phyloP scores from a whole-genome alignment of 2,888 invertebrate genomes.

The Orthonychiurus folsomi region DNA sequence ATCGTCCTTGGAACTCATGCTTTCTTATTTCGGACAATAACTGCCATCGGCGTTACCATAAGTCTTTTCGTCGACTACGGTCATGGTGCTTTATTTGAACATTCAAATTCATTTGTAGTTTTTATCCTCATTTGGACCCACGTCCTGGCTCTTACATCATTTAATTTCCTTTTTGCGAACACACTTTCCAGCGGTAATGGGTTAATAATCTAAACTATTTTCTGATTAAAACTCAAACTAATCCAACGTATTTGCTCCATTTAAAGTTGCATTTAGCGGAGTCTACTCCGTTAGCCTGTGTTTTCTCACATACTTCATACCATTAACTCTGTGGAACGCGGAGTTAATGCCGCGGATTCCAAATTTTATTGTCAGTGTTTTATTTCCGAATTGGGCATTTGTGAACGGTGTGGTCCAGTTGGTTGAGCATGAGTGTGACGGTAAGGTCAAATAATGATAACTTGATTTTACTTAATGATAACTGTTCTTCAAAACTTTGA shows the following conservation, averaged over 20 bases:
- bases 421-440: constrained; percentile 26
- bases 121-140: constrained; percentile 20
- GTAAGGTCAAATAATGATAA: constrained; percentile 15
- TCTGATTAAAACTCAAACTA: no score
- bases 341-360: constrained; percentile 3
- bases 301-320: not conserved
- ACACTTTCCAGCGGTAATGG: constrained; percentile 4
- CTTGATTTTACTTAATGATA: no score
- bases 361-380: constrained; percentile 7
- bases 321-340: not conserved
- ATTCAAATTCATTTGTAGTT: constrained; percentile 11
- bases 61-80: constrained; percentile 20
- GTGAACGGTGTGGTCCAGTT: constrained; percentile 21
- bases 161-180: constrained; percentile 15
- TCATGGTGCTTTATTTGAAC: constrained; percentile 16
- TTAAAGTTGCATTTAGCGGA: constrained; percentile 5
- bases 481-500: no score
- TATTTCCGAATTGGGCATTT: constrained; percentile 35
- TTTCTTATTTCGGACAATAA: constrained; percentile 25
- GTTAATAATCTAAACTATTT: no score
- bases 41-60: constrained; percentile 18
- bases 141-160: constrained; percentile 6
- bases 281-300: not conserved
- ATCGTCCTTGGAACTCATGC: constrained; percentile 25
- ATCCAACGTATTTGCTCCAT: not conserved